A percentile compares a stretch with the other conserved stretches of the same genome.
phyloP scores from a whole-genome alignment of 2,797 vertebrate genomes.

The Hyperoplus immaculatus region DNA sequence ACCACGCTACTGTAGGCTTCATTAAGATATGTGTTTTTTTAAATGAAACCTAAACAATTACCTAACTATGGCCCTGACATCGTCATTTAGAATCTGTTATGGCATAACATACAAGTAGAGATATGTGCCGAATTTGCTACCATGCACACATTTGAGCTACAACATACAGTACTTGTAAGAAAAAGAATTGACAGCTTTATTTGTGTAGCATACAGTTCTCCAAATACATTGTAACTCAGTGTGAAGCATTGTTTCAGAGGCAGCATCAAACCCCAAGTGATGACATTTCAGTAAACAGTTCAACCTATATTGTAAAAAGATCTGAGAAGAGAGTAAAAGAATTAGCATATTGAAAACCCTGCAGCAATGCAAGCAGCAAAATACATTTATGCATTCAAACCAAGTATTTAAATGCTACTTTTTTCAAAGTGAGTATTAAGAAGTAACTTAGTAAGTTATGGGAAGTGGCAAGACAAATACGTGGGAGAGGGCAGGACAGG shows the following conservation, averaged over 20 bases:
- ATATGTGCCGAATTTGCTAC: too few relatives aligned
- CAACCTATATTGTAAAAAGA: background rate
- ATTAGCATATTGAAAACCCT: background rate
- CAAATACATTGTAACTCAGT: background rate
- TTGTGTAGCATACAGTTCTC: constrained; percentile 5
- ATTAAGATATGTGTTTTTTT: background rate
- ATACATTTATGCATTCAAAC: background rate
- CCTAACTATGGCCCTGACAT: too few relatives aligned
- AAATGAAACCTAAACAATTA: too few relatives aligned
- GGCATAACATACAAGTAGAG: too few relatives aligned
- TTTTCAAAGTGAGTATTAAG: background rate
- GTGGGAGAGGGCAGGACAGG: constrained; percentile 32
- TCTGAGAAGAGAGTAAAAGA: background rate
- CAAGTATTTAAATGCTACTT: background rate
- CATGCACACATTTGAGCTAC: background rate
- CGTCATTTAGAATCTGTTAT: too few relatives aligned
- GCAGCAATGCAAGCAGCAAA: background rate
- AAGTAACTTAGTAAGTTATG: background rate
- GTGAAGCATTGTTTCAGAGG: constrained; percentile 10
- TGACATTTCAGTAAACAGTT: background rate
- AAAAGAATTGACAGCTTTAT: background rate
- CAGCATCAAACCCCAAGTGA: background rate
- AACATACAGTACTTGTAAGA: background rate
- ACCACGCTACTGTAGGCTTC: background rate
- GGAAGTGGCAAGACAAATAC: background rate